phyloP scores from a whole-genome alignment of 2,113 vertebrate genomes.

The Glaucidium brasilianum region DNA sequence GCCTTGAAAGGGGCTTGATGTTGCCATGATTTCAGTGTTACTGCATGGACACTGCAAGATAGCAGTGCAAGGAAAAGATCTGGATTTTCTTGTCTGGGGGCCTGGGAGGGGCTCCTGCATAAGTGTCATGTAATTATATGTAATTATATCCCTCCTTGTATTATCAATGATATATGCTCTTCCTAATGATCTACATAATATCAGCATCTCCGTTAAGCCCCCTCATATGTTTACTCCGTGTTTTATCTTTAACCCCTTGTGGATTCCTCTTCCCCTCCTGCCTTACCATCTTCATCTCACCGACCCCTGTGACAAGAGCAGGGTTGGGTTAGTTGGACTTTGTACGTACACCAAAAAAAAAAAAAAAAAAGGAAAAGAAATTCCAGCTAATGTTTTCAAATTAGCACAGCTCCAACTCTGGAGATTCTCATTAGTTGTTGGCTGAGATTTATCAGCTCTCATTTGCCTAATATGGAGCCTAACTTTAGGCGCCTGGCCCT shows the following conservation, averaged over 20 bases:
- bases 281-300: neutral
- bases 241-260: slow-evolving; percentile 58
- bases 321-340: slow-evolving; percentile 10
- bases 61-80: neutral
- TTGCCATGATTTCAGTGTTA: neutral
- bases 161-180: slow-evolving; percentile 16
- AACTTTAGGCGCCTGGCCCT: slow-evolving; percentile 84
- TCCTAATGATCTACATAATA: slow-evolving; percentile 37
- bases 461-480: slow-evolving; percentile 91
- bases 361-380: slow-evolving; percentile 40
- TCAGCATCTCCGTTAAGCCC: slow-evolving; percentile 6
- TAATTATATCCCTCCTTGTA: slow-evolving; percentile 15
- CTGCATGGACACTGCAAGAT: neutral
- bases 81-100: neutral
- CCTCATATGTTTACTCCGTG: neutral
- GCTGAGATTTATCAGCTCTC: slow-evolving; percentile 89
- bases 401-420: slow-evolving; percentile 79
- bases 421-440: slow-evolving; percentile 85
- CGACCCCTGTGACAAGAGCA: neutral
- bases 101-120: neutral
- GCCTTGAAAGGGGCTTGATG: neutral
- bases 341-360: neutral
- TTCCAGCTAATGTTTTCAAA: slow-evolving; percentile 88
- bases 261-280: neutral
- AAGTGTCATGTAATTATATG: slow-evolving; percentile 10